Evolutionary conservation across 2,888 invertebrate genomes (phyloP).

Genomic region (Bedellia somnulentella): DNA sequence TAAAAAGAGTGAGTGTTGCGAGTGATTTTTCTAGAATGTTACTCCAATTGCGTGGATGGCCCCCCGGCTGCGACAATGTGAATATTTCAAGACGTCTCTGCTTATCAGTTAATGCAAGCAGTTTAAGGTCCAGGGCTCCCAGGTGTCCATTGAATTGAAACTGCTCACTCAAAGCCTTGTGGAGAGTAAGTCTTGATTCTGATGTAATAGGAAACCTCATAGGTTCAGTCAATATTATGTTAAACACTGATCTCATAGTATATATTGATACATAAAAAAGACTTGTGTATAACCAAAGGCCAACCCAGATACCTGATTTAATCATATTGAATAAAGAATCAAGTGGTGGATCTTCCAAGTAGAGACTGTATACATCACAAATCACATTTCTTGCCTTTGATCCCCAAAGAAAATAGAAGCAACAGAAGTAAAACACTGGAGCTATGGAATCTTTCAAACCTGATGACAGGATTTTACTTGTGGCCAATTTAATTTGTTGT

Average conservation of each 20-base stretch:
- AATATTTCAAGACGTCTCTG: constrained; percentile 67
- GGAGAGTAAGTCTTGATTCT: constrained; percentile 51
- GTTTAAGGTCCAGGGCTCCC: constrained; percentile 73
- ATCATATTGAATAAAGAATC: constrained; percentile 48
- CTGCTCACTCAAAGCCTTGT: constrained; percentile 63
- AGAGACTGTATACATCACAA: constrained; percentile 52
- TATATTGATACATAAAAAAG: constrained; percentile 71
- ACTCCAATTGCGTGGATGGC: constrained; percentile 88
- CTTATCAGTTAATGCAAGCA: constrained; percentile 65
- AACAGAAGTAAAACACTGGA: constrained; percentile 64
- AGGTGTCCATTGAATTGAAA: constrained; percentile 73
- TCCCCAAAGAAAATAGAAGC: constrained; percentile 66
- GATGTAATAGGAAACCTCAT: constrained; percentile 66
- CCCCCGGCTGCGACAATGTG: constrained; percentile 77
- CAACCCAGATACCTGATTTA: constrained; percentile 56
- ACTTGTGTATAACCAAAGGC: constrained; percentile 70
- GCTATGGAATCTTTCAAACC: constrained; percentile 62
- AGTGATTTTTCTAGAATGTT: constrained; percentile 67
- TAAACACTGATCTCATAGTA: constrained; percentile 70
- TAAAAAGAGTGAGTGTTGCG: constrained; percentile 65
- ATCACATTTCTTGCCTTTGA: constrained; percentile 50
- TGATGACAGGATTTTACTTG: constrained; percentile 58
- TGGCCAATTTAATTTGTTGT: constrained; percentile 63
- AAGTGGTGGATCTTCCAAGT: constrained; percentile 52
- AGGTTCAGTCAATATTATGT: constrained; percentile 71